These are phyloP conservation scores for Sinonovacula constricta DNA, from an alignment of 1,140 invertebrate species.

Conservation along the genomic window DNA sequence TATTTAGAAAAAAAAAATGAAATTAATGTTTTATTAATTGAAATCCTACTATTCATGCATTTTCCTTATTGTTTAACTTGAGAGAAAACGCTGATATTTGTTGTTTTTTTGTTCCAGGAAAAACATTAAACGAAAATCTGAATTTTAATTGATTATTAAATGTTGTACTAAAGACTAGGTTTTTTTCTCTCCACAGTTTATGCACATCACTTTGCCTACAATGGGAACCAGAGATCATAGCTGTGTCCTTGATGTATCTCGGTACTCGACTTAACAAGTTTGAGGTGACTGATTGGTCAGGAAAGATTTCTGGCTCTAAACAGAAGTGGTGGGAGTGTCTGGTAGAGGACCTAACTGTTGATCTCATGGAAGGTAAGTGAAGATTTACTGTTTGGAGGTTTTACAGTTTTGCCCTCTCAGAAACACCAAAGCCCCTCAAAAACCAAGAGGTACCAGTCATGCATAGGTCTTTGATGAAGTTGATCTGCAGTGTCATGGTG, in stretches of 20 bases:
- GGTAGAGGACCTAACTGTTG: conserved; percentile 96
- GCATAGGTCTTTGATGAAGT: neutral
- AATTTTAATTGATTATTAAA: too few species aligned
- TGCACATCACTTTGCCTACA: conserved; percentile 98
- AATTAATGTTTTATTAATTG: too few species aligned
- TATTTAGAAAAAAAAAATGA: too few species aligned
- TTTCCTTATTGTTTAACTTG: too few species aligned
- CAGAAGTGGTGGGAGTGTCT: conserved; percentile 99
- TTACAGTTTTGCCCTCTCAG: neutral
- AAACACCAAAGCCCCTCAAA: neutral
- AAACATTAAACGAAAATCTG: too few species aligned
- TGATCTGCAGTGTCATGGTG: too few species aligned
- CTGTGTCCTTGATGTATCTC: conserved; percentile 97
- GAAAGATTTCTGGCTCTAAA: conserved; percentile 83
- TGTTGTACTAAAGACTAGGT: too few species aligned
- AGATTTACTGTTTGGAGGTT: too few species aligned
- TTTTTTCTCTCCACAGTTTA: conserved; percentile 83
- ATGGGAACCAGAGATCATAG: conserved; percentile 99
- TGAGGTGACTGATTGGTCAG: conserved; percentile 92
- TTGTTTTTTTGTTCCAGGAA: too few species aligned
- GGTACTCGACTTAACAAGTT: conserved; percentile 93
- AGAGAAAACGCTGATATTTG: too few species aligned
- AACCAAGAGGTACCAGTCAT: neutral
- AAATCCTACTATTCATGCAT: too few species aligned
- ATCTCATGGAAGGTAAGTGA: conserved; percentile 89